Base-by-base conservation (phyloP, 2,113 vertebrate species). In the Mesoclemmys tuberculata region DNA sequence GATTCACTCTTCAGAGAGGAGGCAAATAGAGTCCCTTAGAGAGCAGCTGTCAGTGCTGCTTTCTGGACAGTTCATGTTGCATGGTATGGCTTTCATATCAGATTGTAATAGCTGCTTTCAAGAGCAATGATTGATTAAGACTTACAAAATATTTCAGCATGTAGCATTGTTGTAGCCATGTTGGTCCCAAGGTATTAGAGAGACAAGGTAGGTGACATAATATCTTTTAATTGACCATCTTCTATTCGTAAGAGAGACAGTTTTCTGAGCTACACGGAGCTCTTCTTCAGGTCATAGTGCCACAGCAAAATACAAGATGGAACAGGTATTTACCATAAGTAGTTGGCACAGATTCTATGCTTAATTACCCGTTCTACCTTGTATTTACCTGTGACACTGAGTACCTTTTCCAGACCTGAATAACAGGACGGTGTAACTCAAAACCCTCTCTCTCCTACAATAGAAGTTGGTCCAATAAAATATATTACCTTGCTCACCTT, bases 21-120 rank as follows among this genome's bases (percentile, higher is more conserved):
- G 86, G 51, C 16, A 92, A 82, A 46, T 82, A 54, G 83, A 3
- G 41, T 10, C 19, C 80, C 85, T 95, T 61, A 81, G 87, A 96
- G 18, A 80, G n/a, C 3, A 92, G 77, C 61, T 87, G 90, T 96
- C 94, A 88, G 78, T 46, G 10, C 84, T 48, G 29, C 7, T 92
- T 95, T 98, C 58, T 86, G 88, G 31, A 87, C 84, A 82, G 46
- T 85, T 95, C 80, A 41, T 85, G 82, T 86, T 79, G 90, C 9
- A 83, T 41, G 78, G 64, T 81, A 92, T 94, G 84, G 90, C 90
- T 96, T 96, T 95, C 82, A 82, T 93, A 64, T 92, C 35, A 87
- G 81, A 49, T 81, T 85, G 41, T 78, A 92, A 84, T 46, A 82
- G 38, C 51, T 91, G 4, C 58, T 94, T 90, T 96, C 84, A 54